phyloP scores from a whole-genome alignment of 2,888 invertebrate species.

The Xanthorhoe designata region DNA sequence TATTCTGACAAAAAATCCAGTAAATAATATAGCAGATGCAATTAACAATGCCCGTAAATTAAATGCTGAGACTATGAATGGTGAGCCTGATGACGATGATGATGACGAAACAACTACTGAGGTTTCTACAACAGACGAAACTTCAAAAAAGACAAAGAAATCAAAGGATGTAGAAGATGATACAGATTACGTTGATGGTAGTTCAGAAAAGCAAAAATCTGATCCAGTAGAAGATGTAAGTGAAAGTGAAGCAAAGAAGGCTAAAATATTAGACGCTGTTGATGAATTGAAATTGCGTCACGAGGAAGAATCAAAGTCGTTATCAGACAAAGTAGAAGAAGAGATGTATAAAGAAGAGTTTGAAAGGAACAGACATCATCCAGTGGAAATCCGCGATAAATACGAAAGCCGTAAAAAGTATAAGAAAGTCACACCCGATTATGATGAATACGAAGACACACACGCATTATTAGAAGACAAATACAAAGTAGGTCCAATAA shows the following conservation, averaged over 20 bases:
- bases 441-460: slow-evolving; percentile 70
- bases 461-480: slow-evolving; percentile 57
- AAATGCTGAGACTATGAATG: slow-evolving; percentile 26
- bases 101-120: slow-evolving; percentile 31
- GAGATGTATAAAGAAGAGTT: slow-evolving; percentile 68
- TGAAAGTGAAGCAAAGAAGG: slow-evolving; percentile 71
- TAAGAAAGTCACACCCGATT: slow-evolving; percentile 52
- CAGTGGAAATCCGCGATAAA: slow-evolving; percentile 52
- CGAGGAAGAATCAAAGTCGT: slow-evolving; percentile 67
- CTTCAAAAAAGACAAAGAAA: slow-evolving; percentile 27
- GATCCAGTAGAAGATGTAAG: slow-evolving; percentile 49
- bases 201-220: slow-evolving; percentile 53
- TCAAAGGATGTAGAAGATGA: slow-evolving; percentile 34
- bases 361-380: slow-evolving; percentile 30
- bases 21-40: slow-evolving; percentile 50
- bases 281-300: slow-evolving; percentile 75
- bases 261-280: slow-evolving; percentile 68
- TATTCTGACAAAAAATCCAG: slow-evolving; percentile 60
- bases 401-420: slow-evolving; percentile 45
- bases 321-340: slow-evolving; percentile 73
- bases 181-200: slow-evolving; percentile 57
- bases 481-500: slow-evolving; percentile 55
- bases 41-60: slow-evolving; percentile 39
- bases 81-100: slow-evolving; percentile 26
- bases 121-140: slow-evolving; percentile 30